Conservation (phyloP, 2,113 vertebrate genomes). For the Rostratula benghalensis region DNA sequence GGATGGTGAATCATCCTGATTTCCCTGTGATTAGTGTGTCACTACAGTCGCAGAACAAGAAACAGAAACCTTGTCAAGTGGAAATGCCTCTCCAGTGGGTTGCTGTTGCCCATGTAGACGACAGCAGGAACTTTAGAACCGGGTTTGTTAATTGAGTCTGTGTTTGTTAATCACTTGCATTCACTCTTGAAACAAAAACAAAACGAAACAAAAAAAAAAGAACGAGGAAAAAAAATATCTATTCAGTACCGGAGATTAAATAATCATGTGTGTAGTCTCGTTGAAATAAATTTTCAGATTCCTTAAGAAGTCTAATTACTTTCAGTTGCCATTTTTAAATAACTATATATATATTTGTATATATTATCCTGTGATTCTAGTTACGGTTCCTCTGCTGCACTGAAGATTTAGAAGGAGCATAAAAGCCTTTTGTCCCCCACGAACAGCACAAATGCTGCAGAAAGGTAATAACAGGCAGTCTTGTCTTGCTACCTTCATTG, state of each 20-base stretch:
- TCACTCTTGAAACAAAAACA: constrained; percentile 72
- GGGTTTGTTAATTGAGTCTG: constrained; percentile 69
- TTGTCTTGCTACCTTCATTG: constrained; percentile 85
- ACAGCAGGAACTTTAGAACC: constrained; percentile 79
- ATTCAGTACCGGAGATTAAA: constrained; percentile 82
- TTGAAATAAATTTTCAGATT: constrained; percentile 81
- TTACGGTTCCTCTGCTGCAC: constrained; percentile 80
- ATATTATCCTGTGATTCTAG: constrained; percentile 85
- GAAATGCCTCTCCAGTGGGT: constrained; percentile 78
- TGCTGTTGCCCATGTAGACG: constrained; percentile 69
- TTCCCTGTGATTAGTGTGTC: constrained; percentile 76
- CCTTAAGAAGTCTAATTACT: constrained; percentile 82
- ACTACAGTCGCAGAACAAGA: constrained; percentile 68
- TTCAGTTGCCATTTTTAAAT: constrained; percentile 83
- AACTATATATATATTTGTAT: constrained; percentile 84
- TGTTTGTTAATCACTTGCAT: constrained; percentile 75
- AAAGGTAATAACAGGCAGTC: constrained; percentile 80
- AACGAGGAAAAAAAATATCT: constrained; percentile 30
- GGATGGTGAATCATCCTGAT: constrained; percentile 75
- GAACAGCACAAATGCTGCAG: constrained; percentile 83
- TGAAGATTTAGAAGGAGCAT: constrained; percentile 80
- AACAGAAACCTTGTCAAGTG: constrained; percentile 65
- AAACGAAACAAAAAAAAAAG: neutral
- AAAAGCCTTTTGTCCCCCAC: constrained; percentile 78
- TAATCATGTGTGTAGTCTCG: constrained; percentile 78